Base-by-base conservation (phyloP, 2,888 invertebrate species). In the Anthophora plumipes region DNA sequence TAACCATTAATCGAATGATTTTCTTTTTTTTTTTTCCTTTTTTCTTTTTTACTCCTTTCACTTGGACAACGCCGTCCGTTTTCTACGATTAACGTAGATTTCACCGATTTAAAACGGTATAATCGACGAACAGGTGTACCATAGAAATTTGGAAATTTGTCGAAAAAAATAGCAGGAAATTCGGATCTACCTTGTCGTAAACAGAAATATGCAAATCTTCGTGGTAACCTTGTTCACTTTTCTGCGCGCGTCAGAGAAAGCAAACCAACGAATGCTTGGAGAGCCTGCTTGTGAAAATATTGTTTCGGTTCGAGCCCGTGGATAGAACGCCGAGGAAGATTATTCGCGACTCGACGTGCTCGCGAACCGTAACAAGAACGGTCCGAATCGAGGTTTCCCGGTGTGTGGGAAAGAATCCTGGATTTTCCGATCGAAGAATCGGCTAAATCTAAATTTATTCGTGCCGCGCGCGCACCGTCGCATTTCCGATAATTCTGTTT, bases 401-500 rank as follows among this genome's bases (percentile, higher is more conserved):
- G 50, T 48, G 48, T 61, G 68, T 46, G 37, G 41, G 59, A 46
- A 41, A 61, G 31, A 50, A 68, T 52, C 39, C 50, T n/a, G 0
- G 43, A 67, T 71, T 69, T 61, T 59, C 71, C 76, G 75, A 78
- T 70, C 76, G 85, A 78, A 77, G 81, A 85, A 84, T 82, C 80
- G 73, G 75, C 57, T 22, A 79, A 79, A 84, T 80, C 75, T 68
- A 82, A 83, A 85, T 87, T 81, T 77, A 73, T 83, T 80, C 77
- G 31, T 31, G 31, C 2, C 52, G 46, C 25, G 22, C 57, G 64
- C 57, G 70, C 57, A 59, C 31, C 11, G 17, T 31, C 63, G 55
- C 73, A 67, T 79, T 75, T 69, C 82, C 72, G 68, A 82, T 85
- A 85, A 87, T 85, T 80, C 73, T 83, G 82, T 86, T 85, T 84